Percentiles rank a stretch among this genome's conserved stretches.
Conservation (phyloP, 1,140 invertebrate species). For the Harlomillsia oculata region DNA sequence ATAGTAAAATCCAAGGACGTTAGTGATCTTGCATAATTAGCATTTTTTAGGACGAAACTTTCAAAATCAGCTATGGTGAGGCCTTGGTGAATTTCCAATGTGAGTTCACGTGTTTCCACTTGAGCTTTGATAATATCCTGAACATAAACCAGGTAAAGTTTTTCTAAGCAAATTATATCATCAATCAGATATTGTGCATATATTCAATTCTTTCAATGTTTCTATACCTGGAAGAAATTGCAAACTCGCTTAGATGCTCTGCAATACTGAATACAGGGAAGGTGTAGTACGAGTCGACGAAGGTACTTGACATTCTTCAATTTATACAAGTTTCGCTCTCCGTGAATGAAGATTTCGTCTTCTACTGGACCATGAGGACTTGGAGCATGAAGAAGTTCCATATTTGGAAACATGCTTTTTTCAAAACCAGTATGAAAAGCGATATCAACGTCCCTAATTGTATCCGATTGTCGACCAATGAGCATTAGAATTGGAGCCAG, state of each 20-base stretch:
- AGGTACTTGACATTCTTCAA: not conserved
- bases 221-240: not conserved
- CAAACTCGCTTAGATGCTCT: slow-evolving; percentile 6
- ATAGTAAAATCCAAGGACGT: slow-evolving; percentile 1
- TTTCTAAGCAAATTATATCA: too few species aligned
- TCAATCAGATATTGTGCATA: too few species aligned
- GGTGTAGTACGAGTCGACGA: not conserved
- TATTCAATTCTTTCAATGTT: too few species aligned
- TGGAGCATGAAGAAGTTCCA: not conserved
- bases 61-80: not conserved
- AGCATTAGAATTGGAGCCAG: slow-evolving; percentile 16
- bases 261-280: slow-evolving; percentile 9
- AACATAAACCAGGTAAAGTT: too few species aligned
- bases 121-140: slow-evolving; percentile 9
- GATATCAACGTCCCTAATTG: not conserved
- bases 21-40: not conserved
- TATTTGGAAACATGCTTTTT: not conserved
- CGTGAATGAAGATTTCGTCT: slow-evolving; percentile 14
- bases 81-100: slow-evolving; percentile 5
- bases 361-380: not conserved
- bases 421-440: slow-evolving; percentile 17
- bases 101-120: not conserved
- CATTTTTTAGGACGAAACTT: not conserved
- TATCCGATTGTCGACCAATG: slow-evolving; percentile 3
- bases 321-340: slow-evolving; percentile 3